phyloP scores from a whole-genome alignment of 2,113 vertebrate species.

The Empidonax alnorum region DNA sequence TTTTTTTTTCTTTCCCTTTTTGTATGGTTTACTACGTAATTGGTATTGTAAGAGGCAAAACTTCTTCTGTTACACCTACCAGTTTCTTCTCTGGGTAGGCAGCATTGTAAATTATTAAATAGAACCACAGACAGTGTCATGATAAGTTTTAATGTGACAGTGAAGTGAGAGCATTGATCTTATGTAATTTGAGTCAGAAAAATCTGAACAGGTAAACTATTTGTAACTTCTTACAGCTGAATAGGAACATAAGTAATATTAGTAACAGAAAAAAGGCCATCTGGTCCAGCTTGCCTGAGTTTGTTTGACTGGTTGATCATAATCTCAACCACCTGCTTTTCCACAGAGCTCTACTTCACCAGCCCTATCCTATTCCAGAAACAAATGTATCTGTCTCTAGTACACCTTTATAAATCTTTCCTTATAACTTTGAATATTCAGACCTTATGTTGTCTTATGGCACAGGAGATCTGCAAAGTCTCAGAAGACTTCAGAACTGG shows the following conservation, averaged over 20 bases:
- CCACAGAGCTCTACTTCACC: neutral
- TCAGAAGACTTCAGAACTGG: neutral
- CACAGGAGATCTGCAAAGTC: neutral
- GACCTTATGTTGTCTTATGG: constrained; percentile 12
- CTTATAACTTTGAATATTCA: constrained; percentile 44
- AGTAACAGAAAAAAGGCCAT: constrained; percentile 55
- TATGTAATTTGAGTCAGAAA: constrained; percentile 68
- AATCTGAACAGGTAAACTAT: constrained; percentile 64
- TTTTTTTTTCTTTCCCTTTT: neutral
- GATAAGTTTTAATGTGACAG: constrained; percentile 65
- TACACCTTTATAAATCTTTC: constrained; percentile 63
- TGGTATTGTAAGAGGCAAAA: constrained; percentile 11
- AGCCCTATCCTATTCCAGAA: constrained; percentile 41
- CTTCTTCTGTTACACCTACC: neutral
- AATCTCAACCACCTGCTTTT: constrained; percentile 71
- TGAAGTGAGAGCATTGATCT: constrained; percentile 68
- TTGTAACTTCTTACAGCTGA: constrained; percentile 68
- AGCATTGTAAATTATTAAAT: constrained; percentile 61
- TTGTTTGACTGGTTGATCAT: constrained; percentile 46
- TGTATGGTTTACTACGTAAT: neutral
- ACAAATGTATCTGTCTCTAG: constrained; percentile 53
- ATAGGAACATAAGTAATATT: constrained; percentile 60
- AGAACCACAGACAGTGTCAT: constrained; percentile 52
- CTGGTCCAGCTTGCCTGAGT: constrained; percentile 42
- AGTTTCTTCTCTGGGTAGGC: constrained; percentile 14